Evolutionary conservation across 2,113 vertebrate genomes (phyloP), one percentile per base, ranked within the genome.

Genomic region (Archocentrus centrarchus): DNA sequence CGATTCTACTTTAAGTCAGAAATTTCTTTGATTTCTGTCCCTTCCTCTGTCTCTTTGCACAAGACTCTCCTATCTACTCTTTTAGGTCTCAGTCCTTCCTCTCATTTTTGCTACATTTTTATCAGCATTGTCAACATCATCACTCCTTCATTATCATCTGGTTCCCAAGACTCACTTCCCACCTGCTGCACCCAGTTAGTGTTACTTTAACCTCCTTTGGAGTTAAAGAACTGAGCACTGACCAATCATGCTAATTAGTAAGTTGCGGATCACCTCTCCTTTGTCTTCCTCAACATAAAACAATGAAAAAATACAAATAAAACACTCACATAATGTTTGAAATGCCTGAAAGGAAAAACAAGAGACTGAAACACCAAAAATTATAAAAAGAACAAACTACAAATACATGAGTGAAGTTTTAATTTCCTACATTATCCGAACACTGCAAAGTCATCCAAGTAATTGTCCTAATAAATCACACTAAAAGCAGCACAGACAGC

Each of bases 11-110:
- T 27, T 76, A 62, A 50, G 63, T 57, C 22, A 30, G 37, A 4
- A 53, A 78, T 4, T 20, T 79, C 77, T 88, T 80, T 86, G 30
- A 80, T 80, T 86, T 86, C 32, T 35, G 73, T 76, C 55, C 79
- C 27, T 13, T 20, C 24, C 58, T 68, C 20, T 15, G 7, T 55
- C 59, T 88, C 15, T 59, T 39, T 39, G 44, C 24, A 59, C 37
- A 37, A 18, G 10, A 20, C 32, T 82, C 61, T 18, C 9, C 73
- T 22, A 7, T 35, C 50, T 37, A 63, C 35, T 57, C 47, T 27
- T 68, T 14, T 30, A 18, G 63, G 81, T 77, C 22, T 64, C 76
- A 63, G 47, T 63, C 27, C 39, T 70, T 27, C 77, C 57, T 64
- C 60, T 77, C 27, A 63, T 60, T 41, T 83, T 77, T 75, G 57